Evolutionary conservation across 2,888 invertebrate genomes (phyloP).

Genomic region (Liodrosophila aerea): DNA sequence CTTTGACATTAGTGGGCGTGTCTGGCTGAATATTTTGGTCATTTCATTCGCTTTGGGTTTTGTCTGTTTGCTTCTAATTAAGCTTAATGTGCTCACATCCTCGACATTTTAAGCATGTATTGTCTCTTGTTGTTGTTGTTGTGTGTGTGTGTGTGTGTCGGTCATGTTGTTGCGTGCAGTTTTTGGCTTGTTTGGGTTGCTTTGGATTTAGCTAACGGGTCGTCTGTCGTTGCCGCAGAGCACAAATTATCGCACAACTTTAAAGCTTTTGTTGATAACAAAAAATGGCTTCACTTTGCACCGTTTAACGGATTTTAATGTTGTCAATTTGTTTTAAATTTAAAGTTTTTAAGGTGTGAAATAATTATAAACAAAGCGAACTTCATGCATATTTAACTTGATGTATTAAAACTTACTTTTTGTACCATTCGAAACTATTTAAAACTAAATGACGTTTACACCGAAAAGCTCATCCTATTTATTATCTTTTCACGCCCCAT

Average conservation of each 20-base stretch:
- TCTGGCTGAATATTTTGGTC: constrained; percentile 37
- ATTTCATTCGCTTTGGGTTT: constrained; percentile 49
- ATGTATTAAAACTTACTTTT: no score
- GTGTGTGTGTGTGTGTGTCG: constrained; percentile 10
- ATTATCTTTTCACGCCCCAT: constrained; percentile 3
- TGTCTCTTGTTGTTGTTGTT: constrained; percentile 14
- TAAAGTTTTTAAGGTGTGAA: not conserved
- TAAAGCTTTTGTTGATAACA: constrained; percentile 10
- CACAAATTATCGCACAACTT: constrained; percentile 22
- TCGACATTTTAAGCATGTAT: constrained; percentile 48
- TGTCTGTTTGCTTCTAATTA: constrained; percentile 62
- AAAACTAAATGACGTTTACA: not conserved
- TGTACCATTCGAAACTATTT: no score
- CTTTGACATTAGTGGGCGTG: constrained; percentile 5
- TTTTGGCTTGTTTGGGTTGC: constrained; percentile 46
- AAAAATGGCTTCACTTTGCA: constrained; percentile 1
- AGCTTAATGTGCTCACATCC: constrained; percentile 59
- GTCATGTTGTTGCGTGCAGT: constrained; percentile 45
- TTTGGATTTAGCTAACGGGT: constrained; percentile 23
- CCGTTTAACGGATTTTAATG: constrained; percentile 4
- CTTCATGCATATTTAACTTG: no score
- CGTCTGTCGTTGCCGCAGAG: constrained; percentile 12
- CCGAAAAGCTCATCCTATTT: not conserved
- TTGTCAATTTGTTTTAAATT: not conserved
- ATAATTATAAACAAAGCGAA: no score